Evolutionary conservation across 2,797 vertebrate species (phyloP).

Genomic region (Triplophysa yarkandensis): DNA sequence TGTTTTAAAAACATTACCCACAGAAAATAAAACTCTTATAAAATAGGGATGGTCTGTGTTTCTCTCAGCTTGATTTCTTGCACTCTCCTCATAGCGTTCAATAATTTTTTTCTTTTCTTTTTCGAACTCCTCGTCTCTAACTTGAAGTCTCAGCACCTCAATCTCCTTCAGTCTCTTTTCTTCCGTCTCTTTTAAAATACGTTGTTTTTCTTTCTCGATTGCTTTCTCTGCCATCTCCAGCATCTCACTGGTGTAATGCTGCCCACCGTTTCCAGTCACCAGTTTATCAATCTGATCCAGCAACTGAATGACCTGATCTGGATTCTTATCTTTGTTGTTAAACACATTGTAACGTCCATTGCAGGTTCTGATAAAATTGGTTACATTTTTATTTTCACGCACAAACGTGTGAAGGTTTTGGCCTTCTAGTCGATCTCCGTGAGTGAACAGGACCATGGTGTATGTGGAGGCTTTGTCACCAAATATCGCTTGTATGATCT

Average conservation of each 20-base stretch:
- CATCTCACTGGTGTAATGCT: constrained; percentile 29
- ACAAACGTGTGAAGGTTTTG: constrained; percentile 40
- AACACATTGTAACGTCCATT: constrained; percentile 37
- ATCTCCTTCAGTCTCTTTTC: neutral
- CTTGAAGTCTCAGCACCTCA: neutral
- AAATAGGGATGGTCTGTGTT: neutral
- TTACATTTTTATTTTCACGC: neutral
- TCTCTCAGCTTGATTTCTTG: neutral
- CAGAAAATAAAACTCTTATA: no score
- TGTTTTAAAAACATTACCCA: no score
- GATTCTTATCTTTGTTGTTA: constrained; percentile 21
- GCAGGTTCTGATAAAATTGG: constrained; percentile 2
- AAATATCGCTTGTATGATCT: constrained; percentile 28
- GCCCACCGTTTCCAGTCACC: constrained; percentile 1
- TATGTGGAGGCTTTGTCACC: constrained; percentile 10
- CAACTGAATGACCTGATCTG: constrained; percentile 34
- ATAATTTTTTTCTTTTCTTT: neutral
- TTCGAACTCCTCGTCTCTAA: neutral
- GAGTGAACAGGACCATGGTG: constrained; percentile 37
- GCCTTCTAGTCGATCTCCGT: constrained; percentile 24
- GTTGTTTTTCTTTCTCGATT: constrained; percentile 30
- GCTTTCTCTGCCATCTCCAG: constrained; percentile 13
- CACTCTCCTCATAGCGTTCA: neutral
- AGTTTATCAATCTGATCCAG: constrained; percentile 40
- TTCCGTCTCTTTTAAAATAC: constrained; percentile 3